These are phyloP conservation scores for Trichomycterus rosablanca DNA, from an alignment of 2,113 vertebrate genomes.

Conservation along the genomic window DNA sequence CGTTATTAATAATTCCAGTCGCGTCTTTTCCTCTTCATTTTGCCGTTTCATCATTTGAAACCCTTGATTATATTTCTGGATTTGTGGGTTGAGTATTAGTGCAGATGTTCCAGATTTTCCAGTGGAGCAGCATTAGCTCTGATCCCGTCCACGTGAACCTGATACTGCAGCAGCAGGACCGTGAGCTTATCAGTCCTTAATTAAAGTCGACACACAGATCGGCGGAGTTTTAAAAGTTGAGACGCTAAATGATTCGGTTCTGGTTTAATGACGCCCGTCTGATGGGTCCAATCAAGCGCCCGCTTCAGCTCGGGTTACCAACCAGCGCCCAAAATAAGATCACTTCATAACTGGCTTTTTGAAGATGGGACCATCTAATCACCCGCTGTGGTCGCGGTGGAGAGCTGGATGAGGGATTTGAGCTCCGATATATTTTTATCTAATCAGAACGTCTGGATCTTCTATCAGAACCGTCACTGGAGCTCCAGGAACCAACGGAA, in stretches of 20 bases:
- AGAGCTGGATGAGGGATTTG: constrained; percentile 13
- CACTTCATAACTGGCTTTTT: constrained; percentile 48
- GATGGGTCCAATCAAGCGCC: constrained; percentile 52
- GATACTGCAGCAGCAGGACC: constrained; percentile 48
- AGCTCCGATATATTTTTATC: constrained; percentile 37
- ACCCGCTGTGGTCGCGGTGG: constrained; percentile 26
- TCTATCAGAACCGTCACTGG: not conserved
- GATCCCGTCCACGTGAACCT: constrained; percentile 46
- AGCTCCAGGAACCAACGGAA: too few species aligned
- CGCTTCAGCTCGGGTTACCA: constrained; percentile 51
- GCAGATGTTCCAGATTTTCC: constrained; percentile 23
- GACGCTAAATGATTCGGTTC: constrained; percentile 50
- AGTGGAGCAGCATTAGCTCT: constrained; percentile 24
- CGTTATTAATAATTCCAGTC: too few species aligned
- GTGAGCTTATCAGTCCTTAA: constrained; percentile 55
- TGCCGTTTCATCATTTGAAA: too few species aligned
- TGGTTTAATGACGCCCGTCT: constrained; percentile 52
- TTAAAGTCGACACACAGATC: constrained; percentile 53
- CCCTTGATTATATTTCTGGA: too few species aligned
- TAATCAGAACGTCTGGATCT: constrained; percentile 20
- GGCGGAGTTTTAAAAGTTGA: constrained; percentile 52
- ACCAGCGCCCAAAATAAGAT: constrained; percentile 47
- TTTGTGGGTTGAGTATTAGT: too few species aligned
- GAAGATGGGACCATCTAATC: constrained; percentile 35
- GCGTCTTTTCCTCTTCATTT: too few species aligned